Base-by-base conservation (phyloP, 2,797 vertebrate genomes). In the Podargus strigoides region DNA sequence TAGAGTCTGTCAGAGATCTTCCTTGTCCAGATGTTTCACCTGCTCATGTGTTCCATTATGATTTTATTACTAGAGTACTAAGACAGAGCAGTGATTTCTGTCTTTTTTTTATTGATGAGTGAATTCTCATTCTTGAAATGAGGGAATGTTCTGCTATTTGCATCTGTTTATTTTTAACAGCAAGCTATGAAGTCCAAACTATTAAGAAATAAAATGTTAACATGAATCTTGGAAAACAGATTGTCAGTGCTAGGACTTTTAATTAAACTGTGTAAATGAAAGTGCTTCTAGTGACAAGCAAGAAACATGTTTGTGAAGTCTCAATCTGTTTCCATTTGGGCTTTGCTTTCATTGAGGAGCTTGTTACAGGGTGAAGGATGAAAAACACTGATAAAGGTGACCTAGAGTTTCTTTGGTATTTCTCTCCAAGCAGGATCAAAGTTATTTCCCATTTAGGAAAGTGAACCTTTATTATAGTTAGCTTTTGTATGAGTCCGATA, bases 41-140 rank as follows among this genome's bases (percentile, higher is more conserved):
- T 53, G 24, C 7, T 72, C 0, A 0, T 5, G 1, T 72, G 5
- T 70, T 69, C 46, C 13, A 4, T 34, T 73, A 13, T 32, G 9
- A 42, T 50, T 27, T 81, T 4, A 12, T 56, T 8, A 19, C 15
- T 53, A 73, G 32, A 74, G 18, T 41, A 32, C 6, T 49, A 30
- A 53, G 39, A 14, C 8, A n/a, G 36, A 73, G 8, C 7, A 59
- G 67, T 62, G 15, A 37, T 58, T 80, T 66, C 27, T 36, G 19
- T 41, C 5, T 4, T 16, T 13, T 24, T 5, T 70, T 44, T 41
- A 18, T 20, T 63, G 7, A 30, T 49, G 15, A 50, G 8, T 50
- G 28, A 53, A 42, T 72, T 85, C 11, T 62, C 5, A 7, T 18
- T 26, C 37, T 52, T 73, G 59, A 82, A 75, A 58, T 64, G 30